These are phyloP conservation scores for Troides aeacus DNA, from an alignment of 2,888 invertebrate genomes.

Conservation along the genomic window DNA sequence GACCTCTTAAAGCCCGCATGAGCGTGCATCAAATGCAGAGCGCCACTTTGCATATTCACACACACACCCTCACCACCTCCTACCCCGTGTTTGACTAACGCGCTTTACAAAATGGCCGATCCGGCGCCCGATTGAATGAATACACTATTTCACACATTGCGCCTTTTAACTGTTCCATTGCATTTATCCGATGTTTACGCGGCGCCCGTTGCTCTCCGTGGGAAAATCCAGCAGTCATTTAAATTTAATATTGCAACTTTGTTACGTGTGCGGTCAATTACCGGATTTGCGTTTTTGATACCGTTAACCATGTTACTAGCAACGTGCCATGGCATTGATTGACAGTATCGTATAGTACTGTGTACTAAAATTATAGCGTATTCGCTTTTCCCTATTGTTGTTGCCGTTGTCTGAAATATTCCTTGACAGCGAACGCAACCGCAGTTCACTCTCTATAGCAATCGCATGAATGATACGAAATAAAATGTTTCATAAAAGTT, in stretches of 20 bases:
- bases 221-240: constrained; percentile 18
- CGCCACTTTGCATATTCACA: constrained; percentile 53
- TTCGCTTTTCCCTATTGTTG: too few species aligned
- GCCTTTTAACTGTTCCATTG: constrained; percentile 22
- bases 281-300: not conserved
- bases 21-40: constrained; percentile 55
- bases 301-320: too few species aligned
- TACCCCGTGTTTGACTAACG: constrained; percentile 50
- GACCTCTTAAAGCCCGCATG: constrained; percentile 37
- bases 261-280: constrained; percentile 8
- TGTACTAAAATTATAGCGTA: too few species aligned
- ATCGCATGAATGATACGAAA: too few species aligned
- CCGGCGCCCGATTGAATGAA: constrained; percentile 27
- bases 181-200: constrained; percentile 14
- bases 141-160: constrained; percentile 17
- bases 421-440: too few species aligned
- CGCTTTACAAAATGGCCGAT: constrained; percentile 38
- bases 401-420: too few species aligned
- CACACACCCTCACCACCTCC: constrained; percentile 9
- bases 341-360: too few species aligned
- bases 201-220: constrained; percentile 15
- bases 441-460: too few species aligned
- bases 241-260: constrained; percentile 24
- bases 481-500: too few species aligned
- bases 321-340: too few species aligned